These are phyloP conservation scores for Pollenia amentaria DNA, from an alignment of 2,888 invertebrate species.

Conservation along the genomic window DNA sequence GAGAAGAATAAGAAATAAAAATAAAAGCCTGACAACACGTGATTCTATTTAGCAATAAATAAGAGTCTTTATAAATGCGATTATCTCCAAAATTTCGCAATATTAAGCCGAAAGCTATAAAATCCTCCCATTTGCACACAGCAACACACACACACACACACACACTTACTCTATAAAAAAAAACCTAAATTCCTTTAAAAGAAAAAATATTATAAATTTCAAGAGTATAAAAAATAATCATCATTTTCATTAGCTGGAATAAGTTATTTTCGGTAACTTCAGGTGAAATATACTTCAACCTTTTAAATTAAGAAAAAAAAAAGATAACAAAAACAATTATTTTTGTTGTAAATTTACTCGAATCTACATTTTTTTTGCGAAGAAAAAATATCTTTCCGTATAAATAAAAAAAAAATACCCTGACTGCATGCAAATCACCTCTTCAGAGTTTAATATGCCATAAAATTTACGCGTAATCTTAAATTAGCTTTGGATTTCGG, in stretches of 20 bases:
- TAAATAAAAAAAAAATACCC: slow-evolving; percentile 60
- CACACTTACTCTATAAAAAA: neutral
- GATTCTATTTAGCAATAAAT: slow-evolving; percentile 68
- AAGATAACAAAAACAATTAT: slow-evolving; percentile 61
- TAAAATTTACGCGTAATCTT: slow-evolving; percentile 75
- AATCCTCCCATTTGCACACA: slow-evolving; percentile 36
- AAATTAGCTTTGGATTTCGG: slow-evolving; percentile 70
- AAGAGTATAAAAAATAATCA: slow-evolving; percentile 17
- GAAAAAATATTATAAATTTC: slow-evolving; percentile 36
- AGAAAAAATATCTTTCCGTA: neutral
- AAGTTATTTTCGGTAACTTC: slow-evolving; percentile 2
- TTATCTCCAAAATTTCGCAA: slow-evolving; percentile 66
- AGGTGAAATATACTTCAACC: slow-evolving; percentile 25
- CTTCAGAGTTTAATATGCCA: slow-evolving; percentile 74
- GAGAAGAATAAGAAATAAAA: slow-evolving; percentile 10
- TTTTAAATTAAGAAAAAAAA: slow-evolving; percentile 15
- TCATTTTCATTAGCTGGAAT: slow-evolving; percentile 57
- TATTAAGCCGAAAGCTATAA: slow-evolving; percentile 59
- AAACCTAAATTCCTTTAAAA: slow-evolving; percentile 32
- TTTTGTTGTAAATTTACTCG: slow-evolving; percentile 7
- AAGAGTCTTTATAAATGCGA: slow-evolving; percentile 68
- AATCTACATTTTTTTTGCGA: neutral
- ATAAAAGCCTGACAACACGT: slow-evolving; percentile 62
- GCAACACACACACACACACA: neutral
- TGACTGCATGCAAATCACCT: slow-evolving; percentile 73